A percentile compares a stretch with the other conserved stretches of the same genome.
These are phyloP conservation scores for Orthonychiurus folsomi DNA, from an alignment of 2,888 invertebrate species.

Conservation along the genomic window DNA sequence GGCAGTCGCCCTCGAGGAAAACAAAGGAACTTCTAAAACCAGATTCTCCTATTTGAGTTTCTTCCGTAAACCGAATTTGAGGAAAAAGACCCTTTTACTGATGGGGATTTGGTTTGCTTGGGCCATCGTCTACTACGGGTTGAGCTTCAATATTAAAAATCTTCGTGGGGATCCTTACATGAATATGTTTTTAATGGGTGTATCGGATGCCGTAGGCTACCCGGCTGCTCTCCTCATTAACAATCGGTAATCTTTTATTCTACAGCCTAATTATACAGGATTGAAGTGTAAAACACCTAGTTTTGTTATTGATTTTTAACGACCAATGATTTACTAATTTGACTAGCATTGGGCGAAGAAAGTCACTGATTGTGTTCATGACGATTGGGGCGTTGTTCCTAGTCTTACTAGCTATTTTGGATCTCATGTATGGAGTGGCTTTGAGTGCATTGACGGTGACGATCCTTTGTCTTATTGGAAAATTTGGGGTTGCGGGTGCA, in stretches of 20 bases:
- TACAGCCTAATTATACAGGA: neutral
- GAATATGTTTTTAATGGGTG: constrained; percentile 25
- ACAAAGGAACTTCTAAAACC: neutral
- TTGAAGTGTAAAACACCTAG: neutral
- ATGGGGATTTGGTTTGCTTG: constrained; percentile 32
- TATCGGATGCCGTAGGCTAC: constrained; percentile 27
- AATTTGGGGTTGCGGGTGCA: constrained; percentile 32
- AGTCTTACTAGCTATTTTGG: constrained; percentile 21
- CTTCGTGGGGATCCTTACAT: constrained; percentile 23
- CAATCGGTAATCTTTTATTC: constrained; percentile 21
- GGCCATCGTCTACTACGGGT: constrained; percentile 29
- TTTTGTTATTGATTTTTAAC: constrained; percentile 1
- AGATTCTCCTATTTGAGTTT: constrained; percentile 25
- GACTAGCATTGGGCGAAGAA: constrained; percentile 32
- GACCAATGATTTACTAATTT: neutral
- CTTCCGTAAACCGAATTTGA: constrained; percentile 16
- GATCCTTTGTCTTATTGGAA: constrained; percentile 25
- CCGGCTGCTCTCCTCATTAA: constrained; percentile 23
- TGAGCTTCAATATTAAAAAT: constrained; percentile 32
- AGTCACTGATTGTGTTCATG: constrained; percentile 29
- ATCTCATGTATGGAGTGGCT: constrained; percentile 19
- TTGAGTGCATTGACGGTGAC: constrained; percentile 12
- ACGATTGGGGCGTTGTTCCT: constrained; percentile 20
- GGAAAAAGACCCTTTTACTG: constrained; percentile 24
- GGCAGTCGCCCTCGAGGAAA: constrained; percentile 13